Evolutionary conservation across 2,797 vertebrate genomes (phyloP).

Genomic region (Myripristis jacobus): DNA sequence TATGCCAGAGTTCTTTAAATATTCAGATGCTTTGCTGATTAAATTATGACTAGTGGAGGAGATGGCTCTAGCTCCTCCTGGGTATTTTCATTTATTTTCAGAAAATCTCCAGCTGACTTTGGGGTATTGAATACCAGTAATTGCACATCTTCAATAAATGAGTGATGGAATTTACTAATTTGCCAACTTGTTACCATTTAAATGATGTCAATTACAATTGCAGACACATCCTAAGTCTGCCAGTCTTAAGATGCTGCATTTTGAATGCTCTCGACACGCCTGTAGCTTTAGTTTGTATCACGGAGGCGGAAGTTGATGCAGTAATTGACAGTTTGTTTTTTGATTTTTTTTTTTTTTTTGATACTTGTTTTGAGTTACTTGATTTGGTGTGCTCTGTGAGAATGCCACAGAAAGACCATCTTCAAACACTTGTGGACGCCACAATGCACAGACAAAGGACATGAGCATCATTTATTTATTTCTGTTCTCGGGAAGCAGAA

Average conservation of each 20-base stretch:
- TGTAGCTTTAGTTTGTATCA: not conserved
- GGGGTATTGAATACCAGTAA: constrained; percentile 52
- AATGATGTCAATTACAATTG: constrained; percentile 43
- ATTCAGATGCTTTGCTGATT: constrained; percentile 68
- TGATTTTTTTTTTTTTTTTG: no score
- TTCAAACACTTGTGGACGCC: constrained; percentile 55
- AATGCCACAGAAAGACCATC: constrained; percentile 45
- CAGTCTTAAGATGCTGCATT: constrained; percentile 11
- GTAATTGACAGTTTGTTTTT: constrained; percentile 50
- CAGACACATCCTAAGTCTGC: constrained; percentile 27
- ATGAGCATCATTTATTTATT: constrained; percentile 42
- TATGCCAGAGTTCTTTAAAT: constrained; percentile 55
- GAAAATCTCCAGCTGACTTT: constrained; percentile 55
- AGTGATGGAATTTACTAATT: constrained; percentile 53
- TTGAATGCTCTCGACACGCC: not conserved
- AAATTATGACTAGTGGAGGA: constrained; percentile 54
- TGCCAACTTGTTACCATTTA: constrained; percentile 42
- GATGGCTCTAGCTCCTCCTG: constrained; percentile 23
- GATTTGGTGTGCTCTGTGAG: constrained; percentile 8
- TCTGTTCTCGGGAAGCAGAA: constrained; percentile 56
- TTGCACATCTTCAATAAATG: constrained; percentile 57
- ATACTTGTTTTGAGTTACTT: constrained; percentile 32
- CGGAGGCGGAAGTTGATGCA: constrained; percentile 37
- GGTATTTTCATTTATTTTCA: constrained; percentile 49
- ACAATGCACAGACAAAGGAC: constrained; percentile 62